Base-by-base conservation (phyloP, 1,140 invertebrate genomes). In the Acromyrmex charruanus region DNA sequence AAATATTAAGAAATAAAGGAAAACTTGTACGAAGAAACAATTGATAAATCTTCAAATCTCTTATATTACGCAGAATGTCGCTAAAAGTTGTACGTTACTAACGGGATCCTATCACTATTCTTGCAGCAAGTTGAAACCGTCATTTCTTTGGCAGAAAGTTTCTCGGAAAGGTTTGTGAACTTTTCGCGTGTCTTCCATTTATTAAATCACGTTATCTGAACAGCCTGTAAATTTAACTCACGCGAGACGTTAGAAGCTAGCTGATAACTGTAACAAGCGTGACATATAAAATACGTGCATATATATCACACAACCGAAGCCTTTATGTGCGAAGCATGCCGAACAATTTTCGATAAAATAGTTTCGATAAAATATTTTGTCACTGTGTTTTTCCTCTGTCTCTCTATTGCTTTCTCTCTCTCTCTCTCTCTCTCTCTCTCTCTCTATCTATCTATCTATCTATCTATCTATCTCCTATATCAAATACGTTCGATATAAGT, bases 141-240 rank as follows among this genome's bases (percentile, higher is more conserved):
- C 80, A 61, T 74, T 84, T 75, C 80, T 61, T 61, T 14, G 58
- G 69, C 69, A 58, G 28, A 16, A 74, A 75, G 69, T 84, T 74
- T 74, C 39, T 31, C 25, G 55, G 10, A 18, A 31, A 61, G 69
- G 69, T 84, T 75, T 21, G 80, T 44, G 69, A 84, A 84, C 69
- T 84, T 84, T 74, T 61, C 80, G 69, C 80, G 58, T 82, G 80
- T 84, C 80, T 74, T 44, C 80, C 80, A 84, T 84, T 84, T 82
- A 82, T 82, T 68, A 82, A 74, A 75, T 18, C 39, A 25, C 53
- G 53, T 75, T 75, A 75, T 71, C 65, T 31, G 51, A 21, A 58
- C 80, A 28, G 39, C 44, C 80, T 84, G 55, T 74, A 7, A 84
- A 74, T 69, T 84, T 74, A 49, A 84, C 39, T 84, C 80, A 74